Evolutionary conservation across 2,888 invertebrate species (phyloP), one percentile per base, ranked within the genome.

Genomic region (Zootermopsis nevadensis): DNA sequence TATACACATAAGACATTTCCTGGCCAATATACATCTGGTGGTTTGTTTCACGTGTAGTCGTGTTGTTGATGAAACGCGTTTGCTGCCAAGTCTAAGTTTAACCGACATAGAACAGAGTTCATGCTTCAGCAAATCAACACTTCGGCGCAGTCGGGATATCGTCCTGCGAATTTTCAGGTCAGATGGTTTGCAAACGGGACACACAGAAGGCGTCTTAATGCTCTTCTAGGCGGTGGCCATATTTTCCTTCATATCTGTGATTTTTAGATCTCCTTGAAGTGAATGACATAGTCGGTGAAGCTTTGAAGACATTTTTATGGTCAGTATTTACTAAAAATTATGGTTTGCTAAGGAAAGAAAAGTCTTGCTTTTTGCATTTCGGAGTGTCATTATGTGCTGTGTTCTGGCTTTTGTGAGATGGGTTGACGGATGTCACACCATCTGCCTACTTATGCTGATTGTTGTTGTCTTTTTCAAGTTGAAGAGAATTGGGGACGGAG

Each of bases 41-140:
- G 60, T 60, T 53, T 66, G 60, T 60, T 60, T 60, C 60, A 27
- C n/a, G 60, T 60, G n/a, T 60, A n/a, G n/a, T 27, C 27, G 7
- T 60, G 60, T 60, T 55, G 55, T 55, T 66, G 66, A 74, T 38
- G 38, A 42, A 74, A 31, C 27, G 69, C 6, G 19, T 69, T 10
- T 2, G 12, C 27, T 77, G 79, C 79, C 79, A 79, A 79, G 79
- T 79, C 79, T 79, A 79, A 77, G n/a, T 60, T 66, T 79, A 79
- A 35, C 35, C 31, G 31, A 31, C 55, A 22, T 53, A 33, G 66
- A 60, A 79, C 19, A 66, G 79, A 35, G 79, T 55, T 55, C 33
- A 77, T 77, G 77, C 42, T 55, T 31, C 77, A 77, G 53, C 77
- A 31, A 53, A 48, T 77, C 77, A 55, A 42, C 53, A 77, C 31